Evolutionary conservation across 1,140 invertebrate species (phyloP), one percentile per base, ranked within the genome.

Genomic region (Maniola jurtina): DNA sequence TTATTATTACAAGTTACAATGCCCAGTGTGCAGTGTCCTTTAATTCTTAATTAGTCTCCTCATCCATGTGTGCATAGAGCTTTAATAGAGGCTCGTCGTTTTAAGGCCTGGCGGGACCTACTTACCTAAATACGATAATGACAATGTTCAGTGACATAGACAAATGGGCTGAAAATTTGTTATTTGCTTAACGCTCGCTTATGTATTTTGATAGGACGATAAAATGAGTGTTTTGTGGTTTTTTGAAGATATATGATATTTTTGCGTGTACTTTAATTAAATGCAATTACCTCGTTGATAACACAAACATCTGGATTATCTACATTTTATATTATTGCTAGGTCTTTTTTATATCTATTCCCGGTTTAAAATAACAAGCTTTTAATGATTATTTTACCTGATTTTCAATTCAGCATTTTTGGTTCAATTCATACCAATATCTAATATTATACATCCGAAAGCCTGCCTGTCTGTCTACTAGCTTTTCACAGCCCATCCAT

Each of bases 51-150:
- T 52, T 52, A 52, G 48, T 52, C 48, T 25, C 8, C 14, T 48
- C 45, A 16, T 25, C 14, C 6, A 9, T 52, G 16, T 52, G 45
- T 48, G 6, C 45, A 52, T 25, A 25, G 14, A 15, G 48, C 50
- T 25, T 52, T 55, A 54, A 38, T 55, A 66, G 9, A 58, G 36
- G 14, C 25, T 55, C 15, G 14, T 48, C 50, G 56, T 25, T 68
- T 36, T 69, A 64, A 69, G 55, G 54, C 59, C 62, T 55, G 64
- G 63, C 55, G 58, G 68, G 71, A 59, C 62, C 64, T 67, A 73
- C 68, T 66, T 61, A 66, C 61, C 67, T 63, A 73, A 66, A 70
- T 64, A 61, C 38, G 54, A 61, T 55, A 62, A 64, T 59, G 36
- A 14, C n/a, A 55, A 52, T 42, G 50, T 71, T 60, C 61, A 61